A percentile compares a stretch with the other conserved stretches of the same genome.
These are phyloP conservation scores for Drosophila anomelani DNA, from an alignment of 2,888 invertebrate species.

Conservation along the genomic window DNA sequence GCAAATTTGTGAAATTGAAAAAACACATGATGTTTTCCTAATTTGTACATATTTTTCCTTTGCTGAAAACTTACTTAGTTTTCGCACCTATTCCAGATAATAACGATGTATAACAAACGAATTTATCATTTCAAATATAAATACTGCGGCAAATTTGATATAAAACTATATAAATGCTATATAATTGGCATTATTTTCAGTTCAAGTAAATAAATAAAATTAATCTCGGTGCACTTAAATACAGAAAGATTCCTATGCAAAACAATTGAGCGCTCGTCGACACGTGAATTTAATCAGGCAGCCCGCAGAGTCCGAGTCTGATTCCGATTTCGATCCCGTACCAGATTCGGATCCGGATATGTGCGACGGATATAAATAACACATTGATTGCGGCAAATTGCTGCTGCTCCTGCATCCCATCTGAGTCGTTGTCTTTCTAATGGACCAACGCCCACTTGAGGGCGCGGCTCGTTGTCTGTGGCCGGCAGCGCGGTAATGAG, in stretches of 20 bases:
- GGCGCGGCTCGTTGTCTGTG: constrained; percentile 51
- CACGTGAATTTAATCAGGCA: constrained; percentile 81
- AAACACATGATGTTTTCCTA: background rate
- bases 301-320: constrained; percentile 47
- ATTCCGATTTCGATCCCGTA: constrained; percentile 1
- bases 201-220: background rate
- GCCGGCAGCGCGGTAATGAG: constrained; percentile 35
- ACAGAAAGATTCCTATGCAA: constrained; percentile 73
- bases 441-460: constrained; percentile 54
- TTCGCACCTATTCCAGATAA: too few relatives aligned
- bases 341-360: constrained; percentile 31
- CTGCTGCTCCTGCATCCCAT: background rate
- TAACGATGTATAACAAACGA: too few relatives aligned
- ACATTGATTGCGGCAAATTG: constrained; percentile 60
- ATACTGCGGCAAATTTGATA: too few relatives aligned
- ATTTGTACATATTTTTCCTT: background rate
- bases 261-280: constrained; percentile 66
- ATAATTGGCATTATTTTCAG: background rate
- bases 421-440: constrained; percentile 25
- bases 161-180: too few relatives aligned
- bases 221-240: background rate
- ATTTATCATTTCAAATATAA: too few relatives aligned
- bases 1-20: background rate
- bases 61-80: background rate
- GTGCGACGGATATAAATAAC: constrained; percentile 76